Evolutionary conservation across 2,113 vertebrate species (phyloP), one percentile per base, ranked within the genome.

Genomic region (Aldabrachelys gigantea): DNA sequence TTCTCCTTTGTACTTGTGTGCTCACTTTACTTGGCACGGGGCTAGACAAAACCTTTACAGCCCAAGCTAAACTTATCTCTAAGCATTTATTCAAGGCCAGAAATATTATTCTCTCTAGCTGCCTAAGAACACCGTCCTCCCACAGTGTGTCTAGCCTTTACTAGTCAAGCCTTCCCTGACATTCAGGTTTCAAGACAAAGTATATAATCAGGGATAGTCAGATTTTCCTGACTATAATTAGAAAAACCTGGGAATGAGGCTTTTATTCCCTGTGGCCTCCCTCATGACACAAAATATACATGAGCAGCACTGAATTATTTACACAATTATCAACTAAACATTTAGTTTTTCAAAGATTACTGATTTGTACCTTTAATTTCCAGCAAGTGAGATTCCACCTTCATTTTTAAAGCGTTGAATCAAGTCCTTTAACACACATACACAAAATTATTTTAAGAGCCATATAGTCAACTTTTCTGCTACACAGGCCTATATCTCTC

Each of bases 361-460:
- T 29, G 41, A 81, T 83, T 19, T 31, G 25, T 56, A 92, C 91
- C 87, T 92, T 62, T 88, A 49, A 92, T 79, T 88, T 92, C 82
- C 86, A 80, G 52, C 31, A 88, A 62, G 49, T 19, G 38, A 53
- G 41, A 82, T 83, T 53, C 19, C 10, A 14, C 47, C 27, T 79
- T 53, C 47, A 84, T 59, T 65, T 75, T 35, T 69, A 24, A 44
- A 29, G 81, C 22, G 78, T 54, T 14, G 31, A 69, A 56, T 24
- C 19, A 49, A 31, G 10, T 16, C 41, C 57, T 56, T 59, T 79
- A 82, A 49, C 65, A 47, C 5, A 49, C 16, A 65, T 3, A 65
- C 31, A 65, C 31, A n/a, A 72, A 5, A 75, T 12, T 5, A 56
- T 27, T 87, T 57, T 76, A 27, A 41, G 75, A 76, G n/a, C 22